Evolutionary conservation across 2,888 invertebrate species (phyloP), one percentile per base, ranked within the genome.

Genomic region (Acleris literana): DNA sequence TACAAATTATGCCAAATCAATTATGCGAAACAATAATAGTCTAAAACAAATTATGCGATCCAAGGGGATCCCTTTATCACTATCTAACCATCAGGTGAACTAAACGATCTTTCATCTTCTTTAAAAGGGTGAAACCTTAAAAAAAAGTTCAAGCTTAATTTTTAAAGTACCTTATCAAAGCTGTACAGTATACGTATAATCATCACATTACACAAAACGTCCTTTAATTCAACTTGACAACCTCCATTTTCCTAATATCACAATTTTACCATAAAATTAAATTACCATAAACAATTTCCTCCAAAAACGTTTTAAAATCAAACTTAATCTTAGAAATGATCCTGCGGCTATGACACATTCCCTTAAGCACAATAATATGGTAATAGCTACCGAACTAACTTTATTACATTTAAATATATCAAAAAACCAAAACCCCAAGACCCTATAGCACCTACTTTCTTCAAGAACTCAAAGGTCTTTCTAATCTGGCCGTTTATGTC

Each of bases 301-400:
- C 52, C 51, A 69, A 61, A 68, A 71, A 59, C 69, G 67, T 76
- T 76, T 75, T 74, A 82, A 82, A 85, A 84, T 83, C 78, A 83
- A 82, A 83, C 74, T 76, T 72, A 79, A 84, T 77, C 77, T 84
- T 78, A 82, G 76, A 79, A 76, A 81, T 77, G 71, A 63, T 71
- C 79, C 79, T 64, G 52, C 68, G 86, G 87, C 87, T 83, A 86
- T 84, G 86, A 86, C 86, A 86, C 78, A 85, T 81, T 80, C 75
- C 70, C 65, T 73, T 72, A 75, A 73, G 73, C 74, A 76, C 82
- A 55, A 66, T 83, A 83, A 81, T 79, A 82, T 83, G 81, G 79
- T 85, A 79, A 86, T 82, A 76, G 79, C 85, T 83, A 82, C 85
- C 74, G 77, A 76, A 73, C 71, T 72, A 65, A 72, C 70, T 72